Evolutionary conservation across 1,140 invertebrate species (phyloP).

Genomic region (Drosophila sulfurigaster): DNA sequence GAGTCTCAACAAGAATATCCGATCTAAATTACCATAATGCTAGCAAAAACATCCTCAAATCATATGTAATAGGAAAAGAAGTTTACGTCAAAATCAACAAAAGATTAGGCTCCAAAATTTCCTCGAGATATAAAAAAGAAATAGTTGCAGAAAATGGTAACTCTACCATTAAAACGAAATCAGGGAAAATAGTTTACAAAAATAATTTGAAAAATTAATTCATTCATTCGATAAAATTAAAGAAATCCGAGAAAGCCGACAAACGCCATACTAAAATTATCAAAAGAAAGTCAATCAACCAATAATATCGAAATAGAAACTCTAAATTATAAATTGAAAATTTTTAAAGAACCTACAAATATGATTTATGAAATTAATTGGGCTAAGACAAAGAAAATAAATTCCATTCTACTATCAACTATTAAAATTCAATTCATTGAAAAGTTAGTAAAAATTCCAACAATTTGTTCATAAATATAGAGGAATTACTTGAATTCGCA

Average conservation of each 20-base stretch:
- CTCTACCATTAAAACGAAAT: neutral
- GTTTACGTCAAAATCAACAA: slow-evolving; percentile 16
- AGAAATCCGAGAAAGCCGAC: neutral
- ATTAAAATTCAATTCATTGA: slow-evolving; percentile 1
- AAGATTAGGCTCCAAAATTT: slow-evolving; percentile 23
- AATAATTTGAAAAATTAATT: slow-evolving; percentile 19
- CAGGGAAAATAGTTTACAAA: slow-evolving; percentile 11
- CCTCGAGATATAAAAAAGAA: neutral
- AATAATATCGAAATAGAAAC: too few relatives aligned
- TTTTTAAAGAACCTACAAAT: slow-evolving; percentile 22
- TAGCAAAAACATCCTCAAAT: neutral
- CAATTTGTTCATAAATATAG: too few relatives aligned
- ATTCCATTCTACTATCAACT: slow-evolving; percentile 25
- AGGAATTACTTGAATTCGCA: neutral
- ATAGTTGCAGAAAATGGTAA: too few relatives aligned
- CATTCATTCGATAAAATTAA: slow-evolving; percentile 8
- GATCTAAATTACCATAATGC: neutral
- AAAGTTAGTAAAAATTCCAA: slow-evolving; percentile 1
- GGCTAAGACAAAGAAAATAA: neutral
- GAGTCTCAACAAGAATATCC: neutral
- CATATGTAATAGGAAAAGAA: neutral
- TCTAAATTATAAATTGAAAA: too few relatives aligned
- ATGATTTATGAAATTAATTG: neutral
- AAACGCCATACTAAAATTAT: neutral
- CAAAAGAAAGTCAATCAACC: too few relatives aligned